phyloP scores from a whole-genome alignment of 2,888 invertebrate species.

The Andrena hattorfiana region DNA sequence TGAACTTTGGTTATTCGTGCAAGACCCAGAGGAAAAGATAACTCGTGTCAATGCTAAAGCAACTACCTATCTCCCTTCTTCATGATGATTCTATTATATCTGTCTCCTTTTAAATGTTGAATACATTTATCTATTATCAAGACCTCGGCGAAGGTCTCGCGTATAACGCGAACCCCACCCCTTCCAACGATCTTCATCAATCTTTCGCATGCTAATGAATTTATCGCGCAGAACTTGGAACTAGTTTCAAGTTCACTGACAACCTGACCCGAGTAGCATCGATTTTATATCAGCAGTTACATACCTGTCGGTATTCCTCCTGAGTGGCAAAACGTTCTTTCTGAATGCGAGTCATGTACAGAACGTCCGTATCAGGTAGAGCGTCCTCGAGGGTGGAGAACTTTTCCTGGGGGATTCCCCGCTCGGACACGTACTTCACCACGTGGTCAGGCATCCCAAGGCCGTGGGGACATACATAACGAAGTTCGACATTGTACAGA shows the following conservation, averaged over 20 bases:
- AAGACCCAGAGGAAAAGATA: no score
- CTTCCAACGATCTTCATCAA: neutral
- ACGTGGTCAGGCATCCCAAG: constrained; percentile 97
- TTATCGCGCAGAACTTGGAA: neutral
- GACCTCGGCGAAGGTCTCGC: constrained; percentile 4
- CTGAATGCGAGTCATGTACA: constrained; percentile 99
- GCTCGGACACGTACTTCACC: constrained; percentile 91
- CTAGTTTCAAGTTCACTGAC: constrained; percentile 7
- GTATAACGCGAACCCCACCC: neutral
- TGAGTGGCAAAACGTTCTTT: constrained; percentile 94
- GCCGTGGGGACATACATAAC: constrained; percentile 95
- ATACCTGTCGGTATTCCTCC: constrained; percentile 94
- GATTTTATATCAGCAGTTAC: neutral
- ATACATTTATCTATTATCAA: neutral
- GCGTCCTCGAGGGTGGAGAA: constrained; percentile 93
- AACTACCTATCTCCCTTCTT: no score
- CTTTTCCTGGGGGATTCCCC: constrained; percentile 92
- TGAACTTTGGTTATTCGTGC: no score
- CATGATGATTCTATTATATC: no score
- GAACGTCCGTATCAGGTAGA: constrained; percentile 96
- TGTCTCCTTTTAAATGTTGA: neutral
- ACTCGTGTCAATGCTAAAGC: no score
- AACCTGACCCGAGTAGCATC: neutral
- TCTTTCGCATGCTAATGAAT: neutral
- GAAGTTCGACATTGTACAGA: constrained; percentile 96